A percentile compares a stretch with the other conserved stretches of the same genome.
Evolutionary conservation across 2,888 invertebrate genomes (phyloP).

Genomic region (Plutella xylostella): DNA sequence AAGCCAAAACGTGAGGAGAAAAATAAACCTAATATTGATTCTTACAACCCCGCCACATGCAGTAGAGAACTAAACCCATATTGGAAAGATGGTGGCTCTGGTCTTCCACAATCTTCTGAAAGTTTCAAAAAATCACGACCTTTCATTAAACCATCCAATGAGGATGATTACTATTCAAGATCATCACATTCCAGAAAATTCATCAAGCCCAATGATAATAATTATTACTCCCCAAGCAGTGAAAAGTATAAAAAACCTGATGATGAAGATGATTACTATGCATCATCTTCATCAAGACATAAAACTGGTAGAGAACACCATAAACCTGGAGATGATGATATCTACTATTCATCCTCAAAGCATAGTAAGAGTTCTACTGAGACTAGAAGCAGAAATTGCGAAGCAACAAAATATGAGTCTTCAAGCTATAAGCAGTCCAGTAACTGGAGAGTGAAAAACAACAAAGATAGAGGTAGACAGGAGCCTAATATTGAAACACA

Average conservation of each 20-base stretch:
- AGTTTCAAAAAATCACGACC: constrained; percentile 40
- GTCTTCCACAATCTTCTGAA: constrained; percentile 73
- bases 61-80: constrained; percentile 89
- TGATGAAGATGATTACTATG: constrained; percentile 30
- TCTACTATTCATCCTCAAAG: neutral
- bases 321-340: neutral
- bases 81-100: constrained; percentile 91
- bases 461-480: constrained; percentile 7
- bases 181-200: constrained; percentile 6
- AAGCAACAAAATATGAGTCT: neutral
- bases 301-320: neutral
- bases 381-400: too few species aligned
- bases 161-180: constrained; percentile 28
- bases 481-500: neutral
- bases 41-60: constrained; percentile 78
- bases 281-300: constrained; percentile 16
- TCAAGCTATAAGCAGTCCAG: neutral
- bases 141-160: constrained; percentile 49
- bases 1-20: constrained; percentile 61
- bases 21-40: constrained; percentile 64
- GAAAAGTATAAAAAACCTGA: constrained; percentile 28
- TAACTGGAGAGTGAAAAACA: constrained; percentile 8
- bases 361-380: too few species aligned
- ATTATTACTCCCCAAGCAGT: constrained; percentile 27
- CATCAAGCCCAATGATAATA: constrained; percentile 1